Percentiles rank a stretch among this genome's conserved stretches.
Conservation (phyloP, 2,888 invertebrate species). For the Salticus scenicus region DNA sequence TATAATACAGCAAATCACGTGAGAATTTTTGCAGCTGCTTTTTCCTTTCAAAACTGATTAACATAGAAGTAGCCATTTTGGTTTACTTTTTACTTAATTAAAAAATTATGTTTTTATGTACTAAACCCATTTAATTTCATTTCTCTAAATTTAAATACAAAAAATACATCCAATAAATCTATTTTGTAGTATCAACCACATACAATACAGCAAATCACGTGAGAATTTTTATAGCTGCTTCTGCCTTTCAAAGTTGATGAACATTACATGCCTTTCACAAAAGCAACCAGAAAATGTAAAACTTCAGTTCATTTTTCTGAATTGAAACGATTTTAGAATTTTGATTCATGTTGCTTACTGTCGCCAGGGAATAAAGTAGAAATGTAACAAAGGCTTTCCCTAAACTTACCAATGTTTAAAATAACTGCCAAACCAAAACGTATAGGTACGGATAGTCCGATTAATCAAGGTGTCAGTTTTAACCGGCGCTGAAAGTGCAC, state of each 20-base stretch:
- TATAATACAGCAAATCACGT: too few relatives aligned
- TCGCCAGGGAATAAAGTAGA: neutral
- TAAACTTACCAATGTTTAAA: constrained; percentile 51
- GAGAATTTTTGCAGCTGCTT: too few relatives aligned
- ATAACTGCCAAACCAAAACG: constrained; percentile 41
- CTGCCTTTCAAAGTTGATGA: constrained; percentile 4
- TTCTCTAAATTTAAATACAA: too few relatives aligned
- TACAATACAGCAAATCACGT: neutral
- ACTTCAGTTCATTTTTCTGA: constrained; percentile 26
- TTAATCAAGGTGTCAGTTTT: constrained; percentile 67
- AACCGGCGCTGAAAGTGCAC: constrained; percentile 66
- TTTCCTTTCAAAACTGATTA: too few relatives aligned
- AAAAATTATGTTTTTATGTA: too few relatives aligned
- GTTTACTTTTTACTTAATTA: too few relatives aligned
- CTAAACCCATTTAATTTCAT: too few relatives aligned
- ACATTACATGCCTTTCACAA: neutral
- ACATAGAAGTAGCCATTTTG: too few relatives aligned
- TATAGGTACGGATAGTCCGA: constrained; percentile 33
- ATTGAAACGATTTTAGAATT: constrained; percentile 26
- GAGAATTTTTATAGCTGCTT: neutral
- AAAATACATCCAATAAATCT: too few relatives aligned
- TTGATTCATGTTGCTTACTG: constrained; percentile 43
- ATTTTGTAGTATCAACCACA: neutral
- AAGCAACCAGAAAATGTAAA: constrained; percentile 7
- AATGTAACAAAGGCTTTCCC: neutral